Evolutionary conservation across 2,113 vertebrate genomes (phyloP).

Genomic region (Elephas maximus): DNA sequence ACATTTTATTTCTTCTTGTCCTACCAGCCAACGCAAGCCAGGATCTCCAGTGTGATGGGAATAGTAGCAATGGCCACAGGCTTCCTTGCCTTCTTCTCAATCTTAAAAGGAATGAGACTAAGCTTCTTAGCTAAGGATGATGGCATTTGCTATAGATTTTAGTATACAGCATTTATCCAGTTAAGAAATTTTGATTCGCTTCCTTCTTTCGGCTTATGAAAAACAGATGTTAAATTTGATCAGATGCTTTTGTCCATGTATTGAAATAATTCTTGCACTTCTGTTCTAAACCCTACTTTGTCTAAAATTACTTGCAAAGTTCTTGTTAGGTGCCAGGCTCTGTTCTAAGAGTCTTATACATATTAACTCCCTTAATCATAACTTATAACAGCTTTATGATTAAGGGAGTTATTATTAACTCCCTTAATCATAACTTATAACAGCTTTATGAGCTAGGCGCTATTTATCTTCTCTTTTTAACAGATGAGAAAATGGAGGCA

Average conservation of each 20-base stretch:
- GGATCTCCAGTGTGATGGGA: neutral
- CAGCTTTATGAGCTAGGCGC: neutral
- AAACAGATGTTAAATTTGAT: slow-evolving; percentile 28
- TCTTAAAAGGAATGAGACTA: neutral
- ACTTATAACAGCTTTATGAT: neutral
- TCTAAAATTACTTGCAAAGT: neutral
- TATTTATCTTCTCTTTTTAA: neutral
- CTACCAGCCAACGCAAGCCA: neutral
- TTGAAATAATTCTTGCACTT: neutral
- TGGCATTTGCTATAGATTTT: neutral
- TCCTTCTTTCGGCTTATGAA: neutral
- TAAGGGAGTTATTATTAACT: neutral
- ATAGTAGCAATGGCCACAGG: accelerated
- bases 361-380: neutral
- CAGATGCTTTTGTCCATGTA: neutral
- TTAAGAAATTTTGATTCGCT: neutral
- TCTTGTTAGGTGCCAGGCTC: neutral
- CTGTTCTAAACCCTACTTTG: neutral
- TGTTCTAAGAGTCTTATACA: neutral
- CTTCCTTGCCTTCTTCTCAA: too few relatives aligned
- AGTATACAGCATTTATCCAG: neutral
- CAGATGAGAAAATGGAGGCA: neutral
- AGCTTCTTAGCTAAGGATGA: neutral
- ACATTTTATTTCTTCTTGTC: neutral
- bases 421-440: neutral